Conservation (phyloP, 2,113 vertebrate genomes). For the Hypomesus transpacificus region DNA sequence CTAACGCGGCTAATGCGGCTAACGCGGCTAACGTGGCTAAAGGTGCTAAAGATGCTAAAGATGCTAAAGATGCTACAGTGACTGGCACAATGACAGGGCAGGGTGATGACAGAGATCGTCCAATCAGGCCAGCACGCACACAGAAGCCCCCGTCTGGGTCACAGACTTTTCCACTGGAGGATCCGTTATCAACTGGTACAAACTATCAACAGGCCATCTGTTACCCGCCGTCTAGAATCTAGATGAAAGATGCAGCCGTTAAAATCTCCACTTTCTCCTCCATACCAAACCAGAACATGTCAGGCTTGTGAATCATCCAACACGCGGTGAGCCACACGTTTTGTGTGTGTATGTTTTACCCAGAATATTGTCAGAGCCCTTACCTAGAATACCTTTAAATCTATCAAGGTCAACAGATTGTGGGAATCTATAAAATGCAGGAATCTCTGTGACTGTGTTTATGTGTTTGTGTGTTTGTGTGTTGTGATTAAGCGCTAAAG, state of each 20-base stretch:
- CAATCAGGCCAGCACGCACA: constrained; percentile 38
- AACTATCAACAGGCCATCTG: constrained; percentile 49
- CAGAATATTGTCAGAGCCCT: no score
- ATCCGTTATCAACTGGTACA: constrained; percentile 52
- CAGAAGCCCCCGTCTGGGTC: constrained; percentile 1
- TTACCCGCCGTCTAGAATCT: constrained; percentile 54
- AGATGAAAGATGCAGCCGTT: constrained; percentile 3
- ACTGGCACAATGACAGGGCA: constrained; percentile 52
- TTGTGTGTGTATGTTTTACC: no score
- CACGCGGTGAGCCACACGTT: no score
- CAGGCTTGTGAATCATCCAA: no score
- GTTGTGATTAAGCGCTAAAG: no score
- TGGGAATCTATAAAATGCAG: no score
- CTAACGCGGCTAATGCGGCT: neutral
- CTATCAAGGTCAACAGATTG: no score
- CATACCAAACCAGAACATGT: no score
- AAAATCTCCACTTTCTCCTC: no score
- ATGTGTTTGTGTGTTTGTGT: no score
- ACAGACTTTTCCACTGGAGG: constrained; percentile 46
- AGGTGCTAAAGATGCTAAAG: constrained; percentile 22
- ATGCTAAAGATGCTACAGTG: constrained; percentile 54
- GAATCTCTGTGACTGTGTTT: no score
- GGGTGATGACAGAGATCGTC: constrained; percentile 64
- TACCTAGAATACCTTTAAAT: no score
- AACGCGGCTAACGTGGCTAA: neutral